Base-by-base conservation (phyloP, 2,888 invertebrate genomes). In the Autographa pulchrina region DNA sequence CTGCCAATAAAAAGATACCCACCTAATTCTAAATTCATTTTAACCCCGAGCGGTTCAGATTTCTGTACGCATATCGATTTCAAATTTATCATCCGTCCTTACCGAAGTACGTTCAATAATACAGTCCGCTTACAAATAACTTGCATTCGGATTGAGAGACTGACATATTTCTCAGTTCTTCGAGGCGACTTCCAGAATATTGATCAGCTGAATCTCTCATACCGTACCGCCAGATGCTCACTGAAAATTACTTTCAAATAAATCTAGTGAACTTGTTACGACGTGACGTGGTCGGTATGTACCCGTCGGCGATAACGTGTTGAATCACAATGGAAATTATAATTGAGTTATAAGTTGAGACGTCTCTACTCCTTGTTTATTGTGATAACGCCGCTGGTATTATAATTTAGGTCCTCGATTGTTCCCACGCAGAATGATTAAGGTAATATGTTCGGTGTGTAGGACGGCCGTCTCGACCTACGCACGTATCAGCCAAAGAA, bases 181-280 rank as follows among this genome's bases (percentile, higher is more conserved):
- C 91, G 91, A 80, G 82, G 90, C 90, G 91, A 92, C 92, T 94
- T 90, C 87, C 91, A 90, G 95, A 95, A 95, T 95, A 95, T 95
- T 95, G 95, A 95, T 94, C 94, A 95, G 92, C 86, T 84, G 90
- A 94, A 94, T 94, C 90, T 92, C 92, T 94, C 93, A 94, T 91
- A 91, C 93, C 94, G 92, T 92, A 92, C 84, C 87, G 92, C 94
- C 95, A 96, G 95, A 92, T 96, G 95, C 94, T 93, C 93, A 84
- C 93, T 88, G 92, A 90, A 94, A 94, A 95, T 95, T 95, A 94
- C 94, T 95, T 94, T 93, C 92, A 90, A 93, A 95, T 94, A 95
- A 94, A 94, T 94, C 93, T 86, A 84, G 89, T 91, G 90, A 91
- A 90, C 86, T 91, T 89, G 90, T 90, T 88, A 90, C 88, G 82